Conservation (phyloP, 1,140 invertebrate species). For the Habropoda laboriosa region DNA sequence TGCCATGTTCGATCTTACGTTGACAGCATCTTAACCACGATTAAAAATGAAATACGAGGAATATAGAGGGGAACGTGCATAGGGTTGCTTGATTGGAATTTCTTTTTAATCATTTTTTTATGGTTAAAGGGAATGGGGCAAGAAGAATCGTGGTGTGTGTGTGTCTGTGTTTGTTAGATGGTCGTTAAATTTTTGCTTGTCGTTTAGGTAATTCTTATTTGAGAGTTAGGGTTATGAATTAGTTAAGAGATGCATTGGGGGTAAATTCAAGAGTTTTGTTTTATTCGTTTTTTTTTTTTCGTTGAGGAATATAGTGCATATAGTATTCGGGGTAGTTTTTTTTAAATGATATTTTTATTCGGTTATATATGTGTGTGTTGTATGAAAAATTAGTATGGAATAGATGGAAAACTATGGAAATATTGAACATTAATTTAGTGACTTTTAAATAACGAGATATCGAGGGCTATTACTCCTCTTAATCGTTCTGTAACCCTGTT, state of each 20-base stretch:
- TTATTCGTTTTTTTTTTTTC: neutral
- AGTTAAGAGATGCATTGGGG: neutral
- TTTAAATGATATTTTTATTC: neutral
- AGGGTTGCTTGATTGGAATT: neutral
- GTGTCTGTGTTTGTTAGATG: too few relatives aligned
- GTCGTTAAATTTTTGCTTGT: too few relatives aligned
- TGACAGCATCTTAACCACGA: neutral
- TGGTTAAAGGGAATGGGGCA: neutral
- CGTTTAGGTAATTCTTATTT: neutral
- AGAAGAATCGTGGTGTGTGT: neutral
- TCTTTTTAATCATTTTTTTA: neutral
- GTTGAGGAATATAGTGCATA: neutral
- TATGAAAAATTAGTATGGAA: neutral
- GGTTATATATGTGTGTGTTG: neutral
- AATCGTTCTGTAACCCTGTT: conserved; percentile 71
- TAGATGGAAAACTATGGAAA: neutral
- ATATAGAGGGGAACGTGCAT: neutral
- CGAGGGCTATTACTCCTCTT: conserved; percentile 37
- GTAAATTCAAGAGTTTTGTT: neutral
- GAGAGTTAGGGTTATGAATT: neutral
- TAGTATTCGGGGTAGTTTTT: neutral
- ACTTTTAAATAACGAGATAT: neutral
- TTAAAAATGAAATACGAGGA: neutral
- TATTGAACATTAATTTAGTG: neutral
- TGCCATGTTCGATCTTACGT: conserved; percentile 17